Evolutionary conservation across 2,888 invertebrate species (phyloP).

Genomic region (Scrobipalpa costella): DNA sequence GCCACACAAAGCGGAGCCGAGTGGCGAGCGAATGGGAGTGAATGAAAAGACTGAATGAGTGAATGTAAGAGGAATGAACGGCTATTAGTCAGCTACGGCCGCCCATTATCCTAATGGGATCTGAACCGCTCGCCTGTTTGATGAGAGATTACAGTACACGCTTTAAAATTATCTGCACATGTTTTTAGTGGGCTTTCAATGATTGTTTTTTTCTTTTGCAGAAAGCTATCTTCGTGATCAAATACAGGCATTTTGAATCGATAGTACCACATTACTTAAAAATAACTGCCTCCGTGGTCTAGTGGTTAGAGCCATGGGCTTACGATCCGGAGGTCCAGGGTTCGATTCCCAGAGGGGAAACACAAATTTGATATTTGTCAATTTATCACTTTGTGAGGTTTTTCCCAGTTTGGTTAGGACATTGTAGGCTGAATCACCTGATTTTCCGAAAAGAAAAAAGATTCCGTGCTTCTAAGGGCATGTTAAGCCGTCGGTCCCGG

Average conservation of each 20-base stretch:
- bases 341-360: too few relatives aligned
- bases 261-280: background rate
- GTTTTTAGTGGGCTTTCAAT: conserved; percentile 16
- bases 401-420: too few relatives aligned
- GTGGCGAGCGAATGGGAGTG: conserved; percentile 20
- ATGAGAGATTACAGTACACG: conserved; percentile 45
- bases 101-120: conserved; percentile 63
- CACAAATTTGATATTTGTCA: too few relatives aligned
- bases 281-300: too few relatives aligned
- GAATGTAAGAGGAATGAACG: conserved; percentile 54
- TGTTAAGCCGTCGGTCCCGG: too few relatives aligned
- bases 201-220: background rate
- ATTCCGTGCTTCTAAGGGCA: too few relatives aligned
- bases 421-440: too few relatives aligned
- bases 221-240: background rate
- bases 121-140: conserved; percentile 59
- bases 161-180: conserved; percentile 31
- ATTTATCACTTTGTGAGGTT: too few relatives aligned
- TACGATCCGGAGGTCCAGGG: too few relatives aligned
- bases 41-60: conserved; percentile 25
- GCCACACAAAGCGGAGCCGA: conserved; percentile 30
- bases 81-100: conserved; percentile 67
- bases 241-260: background rate
- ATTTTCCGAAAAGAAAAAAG: too few relatives aligned
- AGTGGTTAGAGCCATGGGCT: too few relatives aligned